These are phyloP conservation scores for Phylloscopus trochiloides DNA, from an alignment of 2,113 vertebrate genomes.

Conservation along the genomic window DNA sequence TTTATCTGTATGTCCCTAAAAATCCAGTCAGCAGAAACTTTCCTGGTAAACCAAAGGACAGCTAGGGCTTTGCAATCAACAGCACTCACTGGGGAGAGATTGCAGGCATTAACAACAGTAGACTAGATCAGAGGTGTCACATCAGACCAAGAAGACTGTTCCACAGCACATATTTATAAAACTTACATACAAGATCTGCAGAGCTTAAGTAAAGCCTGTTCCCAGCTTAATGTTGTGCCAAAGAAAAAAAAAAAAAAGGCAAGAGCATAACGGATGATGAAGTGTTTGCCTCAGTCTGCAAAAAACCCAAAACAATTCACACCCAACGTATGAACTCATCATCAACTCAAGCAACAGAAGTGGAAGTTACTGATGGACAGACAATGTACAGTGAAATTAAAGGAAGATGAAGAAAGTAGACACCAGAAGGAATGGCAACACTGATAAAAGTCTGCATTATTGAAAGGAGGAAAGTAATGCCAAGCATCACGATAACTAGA, in stretches of 20 bases:
- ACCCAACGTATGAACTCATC: not conserved
- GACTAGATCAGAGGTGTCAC: not conserved
- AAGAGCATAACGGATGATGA: not conserved
- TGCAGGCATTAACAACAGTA: not conserved
- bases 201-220: not conserved
- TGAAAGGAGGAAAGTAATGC: not conserved
- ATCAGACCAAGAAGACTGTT: not conserved
- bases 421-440: not conserved
- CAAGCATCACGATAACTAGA: not conserved
- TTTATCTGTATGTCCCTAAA: not conserved
- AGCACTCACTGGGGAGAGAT: not conserved
- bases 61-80: not conserved
- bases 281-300: not conserved
- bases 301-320: not conserved
- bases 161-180: not conserved
- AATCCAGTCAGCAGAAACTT: not conserved
- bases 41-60: not conserved
- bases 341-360: not conserved
- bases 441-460: not conserved
- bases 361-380: not conserved
- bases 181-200: not conserved
- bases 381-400: not conserved
- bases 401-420: not conserved
- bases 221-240: not conserved
- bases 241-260: not conserved